Conservation (phyloP, 2,113 vertebrate species). For the Myrmecobius fasciatus region DNA sequence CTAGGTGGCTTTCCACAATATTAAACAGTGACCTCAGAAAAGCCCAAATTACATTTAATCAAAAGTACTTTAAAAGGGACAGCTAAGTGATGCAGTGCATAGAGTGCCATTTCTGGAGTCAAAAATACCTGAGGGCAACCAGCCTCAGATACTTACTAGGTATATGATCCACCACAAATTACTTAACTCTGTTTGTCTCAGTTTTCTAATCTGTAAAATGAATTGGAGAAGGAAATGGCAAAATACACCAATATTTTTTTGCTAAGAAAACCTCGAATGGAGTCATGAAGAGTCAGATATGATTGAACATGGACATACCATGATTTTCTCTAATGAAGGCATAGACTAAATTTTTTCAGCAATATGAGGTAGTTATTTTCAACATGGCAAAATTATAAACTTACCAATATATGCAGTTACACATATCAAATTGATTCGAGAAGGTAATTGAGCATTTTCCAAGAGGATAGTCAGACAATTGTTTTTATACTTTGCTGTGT, state of each 20-base stretch:
- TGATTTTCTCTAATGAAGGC: not conserved
- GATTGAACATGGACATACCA: not conserved
- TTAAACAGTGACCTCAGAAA: not conserved
- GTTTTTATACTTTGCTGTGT: not conserved
- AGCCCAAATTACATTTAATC: not conserved
- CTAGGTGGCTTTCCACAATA: not conserved
- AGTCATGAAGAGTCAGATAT: not conserved
- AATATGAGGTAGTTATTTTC: not conserved
- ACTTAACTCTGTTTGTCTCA: not conserved
- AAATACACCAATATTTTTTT: not conserved
- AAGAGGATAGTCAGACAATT: not conserved
- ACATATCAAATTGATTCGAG: not conserved
- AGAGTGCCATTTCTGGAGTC: not conserved
- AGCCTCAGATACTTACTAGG: not conserved
- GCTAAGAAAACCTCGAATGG: not conserved
- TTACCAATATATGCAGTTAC: not conserved
- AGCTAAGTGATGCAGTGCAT: not conserved
- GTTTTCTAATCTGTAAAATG: not conserved
- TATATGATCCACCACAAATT: not conserved
- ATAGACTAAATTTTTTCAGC: not conserved
- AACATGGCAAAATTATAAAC: not conserved
- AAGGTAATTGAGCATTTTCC: not conserved
- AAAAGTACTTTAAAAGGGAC: not conserved
- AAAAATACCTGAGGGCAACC: not conserved
- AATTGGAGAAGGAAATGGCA: not conserved